Base-by-base conservation (phyloP, 2,888 invertebrate species). In the Dione vanillae region DNA sequence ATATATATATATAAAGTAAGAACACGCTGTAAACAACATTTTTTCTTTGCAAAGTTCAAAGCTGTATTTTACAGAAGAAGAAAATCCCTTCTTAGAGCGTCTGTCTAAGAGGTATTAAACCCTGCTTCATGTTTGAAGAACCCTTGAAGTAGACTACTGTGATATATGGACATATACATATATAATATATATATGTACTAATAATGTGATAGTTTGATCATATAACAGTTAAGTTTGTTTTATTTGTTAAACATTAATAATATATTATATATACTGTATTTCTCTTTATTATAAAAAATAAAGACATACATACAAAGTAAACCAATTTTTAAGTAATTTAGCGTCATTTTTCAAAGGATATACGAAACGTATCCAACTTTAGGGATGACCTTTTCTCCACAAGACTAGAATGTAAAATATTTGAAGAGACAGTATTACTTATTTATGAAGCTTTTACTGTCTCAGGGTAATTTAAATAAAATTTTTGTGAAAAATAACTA, bases 21-120 rank as follows among this genome's bases (percentile, higher is more conserved):
- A 43, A 43, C 6, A 59, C 27, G 43, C 11, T 43, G 43, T 59
- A 59, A 43, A 43, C n/a, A 59, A 59, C 43, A 56, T 59, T 61
- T 61, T 61, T 61, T 45, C 35, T 61, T 61, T 61, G 61, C 45
- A n/a, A 45, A 45, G 20, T 61, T 45, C 61, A 61, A 61, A 61
- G 61, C 35, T 16, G 43, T 45, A 61, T 45, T 61, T 45, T 56
- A 16, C 37, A 56, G 43, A 61, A 43, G 37, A 40, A 56, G 45
- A 45, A 45, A 61, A 61, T 61, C 45, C 61, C 27, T 43, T 12
- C 45, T 61, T 27, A 45, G 8, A 61, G 61, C 61, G n/a, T 61
- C 61, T 27, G 61, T 11, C 61, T 45, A 45, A 45, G 61, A 61
- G 43, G 45, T 35, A 59, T 45, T 61, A 61, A 61, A 7, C 41